Base-by-base conservation (phyloP, 2,113 vertebrate genomes). In the Corynorhinus townsendii region DNA sequence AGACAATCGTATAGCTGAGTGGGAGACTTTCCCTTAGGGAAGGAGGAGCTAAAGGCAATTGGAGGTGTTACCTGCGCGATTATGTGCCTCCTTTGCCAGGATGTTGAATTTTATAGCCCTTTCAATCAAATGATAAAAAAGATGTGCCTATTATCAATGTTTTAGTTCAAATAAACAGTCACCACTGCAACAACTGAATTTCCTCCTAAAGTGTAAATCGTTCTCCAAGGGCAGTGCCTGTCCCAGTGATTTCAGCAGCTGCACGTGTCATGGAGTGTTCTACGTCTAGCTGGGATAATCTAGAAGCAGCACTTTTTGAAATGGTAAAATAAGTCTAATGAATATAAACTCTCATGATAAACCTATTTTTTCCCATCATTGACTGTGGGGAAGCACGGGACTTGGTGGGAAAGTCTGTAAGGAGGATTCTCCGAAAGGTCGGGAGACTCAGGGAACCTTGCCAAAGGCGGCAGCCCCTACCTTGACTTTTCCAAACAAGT, bases 281-380 rank as follows among this genome's bases (percentile, higher is more conserved):
- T 97, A 43, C 97, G 92, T 95, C 96, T 82, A 97, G 83, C 97
- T 97, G 84, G 95, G 96, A 68, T 96, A 97, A 97, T 93, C 91
- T 95, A 90, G 95, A 98, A 97, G 97, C 98, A 98, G 95, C 97
- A 98, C 97, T 98, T 98, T 98, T 98, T 98, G 97, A 97, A 98
- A 54, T 43, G 86, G 96, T 97, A 86, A 92, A 85, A 83, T 98
- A 95, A 98, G 94, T 95, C 95, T 96, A 96, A 96, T 75, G 91
- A 96, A 97, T 97, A 96, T 97, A 97, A 98, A 97, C 97, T 97
- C 73, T 98, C 98, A 97, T 86, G 90, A 98, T 95, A 97, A 98
- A 98, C 98, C 98, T 98, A 98, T 99, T 99, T 97, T 98, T 98
- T 98, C 94, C 98, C n/a, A 98, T 98, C 98, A 98, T 97, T 97